Base-by-base conservation (phyloP, 2,113 vertebrate species). In the Menidia beryllina region DNA sequence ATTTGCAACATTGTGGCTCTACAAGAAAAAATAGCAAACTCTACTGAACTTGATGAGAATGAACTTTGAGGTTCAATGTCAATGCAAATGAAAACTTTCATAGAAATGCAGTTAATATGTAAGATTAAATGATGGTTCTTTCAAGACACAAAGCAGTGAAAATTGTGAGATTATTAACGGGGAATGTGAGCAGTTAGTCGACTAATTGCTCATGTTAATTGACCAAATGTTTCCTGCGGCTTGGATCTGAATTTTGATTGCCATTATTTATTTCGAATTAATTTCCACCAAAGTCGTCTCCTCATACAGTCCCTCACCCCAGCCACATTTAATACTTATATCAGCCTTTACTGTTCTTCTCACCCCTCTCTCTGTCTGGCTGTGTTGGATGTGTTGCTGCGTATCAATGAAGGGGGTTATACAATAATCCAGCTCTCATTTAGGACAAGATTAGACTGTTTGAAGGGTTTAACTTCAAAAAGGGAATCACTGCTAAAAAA, bases 351-450 rank as follows among this genome's bases (percentile, higher is more conserved):
- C 51, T 64, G 17, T 69, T 50, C 34, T 20, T 66, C 20, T 53
- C 36, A 6, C 10, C 2, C 14, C 20, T 10, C 4, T 62, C 34
- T 25, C 39, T 55, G 27, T 26, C 79, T 60, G 0, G 0, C 55
- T 82, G 26, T 49, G 55, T 58, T 71, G 64, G 65, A 65, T 81
- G 76, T 74, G 77, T 83, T 54, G 49, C 58, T 70, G 72, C 4
- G 57, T 75, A 83, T 77, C 72, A 81, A 71, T 82, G 63, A 81
- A 72, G 10, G 70, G 56, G 77, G 74, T 84, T 85, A 72, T 67
- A 85, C 81, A 84, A 88, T 89, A 85, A 91, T 88, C 85, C 86
- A 81, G 84, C 83, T 80, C 71, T 85, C 87, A 88, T 90, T 91
- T 87, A 89, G 68, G 58, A 83, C 75, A 71, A 88, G 89, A 92